Conservation (phyloP, 2,797 vertebrate genomes). For the Pygocentrus nattereri region DNA sequence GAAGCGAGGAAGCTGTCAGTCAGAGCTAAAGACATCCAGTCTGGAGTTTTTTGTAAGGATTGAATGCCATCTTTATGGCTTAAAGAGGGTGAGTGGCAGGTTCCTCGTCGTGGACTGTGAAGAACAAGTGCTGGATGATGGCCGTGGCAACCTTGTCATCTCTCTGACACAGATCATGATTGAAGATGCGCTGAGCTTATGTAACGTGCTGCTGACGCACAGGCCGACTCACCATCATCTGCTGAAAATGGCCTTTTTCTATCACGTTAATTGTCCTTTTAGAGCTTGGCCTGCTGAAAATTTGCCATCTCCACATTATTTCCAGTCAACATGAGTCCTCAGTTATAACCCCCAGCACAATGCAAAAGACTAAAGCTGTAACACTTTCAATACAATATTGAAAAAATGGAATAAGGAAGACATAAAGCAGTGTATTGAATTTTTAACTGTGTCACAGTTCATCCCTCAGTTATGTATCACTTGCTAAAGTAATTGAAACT, state of each 20-base stretch:
- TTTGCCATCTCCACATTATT: constrained; percentile 9
- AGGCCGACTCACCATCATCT: constrained; percentile 9
- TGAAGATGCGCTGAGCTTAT: constrained; percentile 26
- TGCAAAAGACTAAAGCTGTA: too few species aligned
- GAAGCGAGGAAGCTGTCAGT: constrained; percentile 62
- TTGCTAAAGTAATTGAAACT: too few species aligned
- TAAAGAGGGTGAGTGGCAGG: constrained; percentile 21
- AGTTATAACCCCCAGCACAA: not conserved
- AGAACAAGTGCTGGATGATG: constrained; percentile 34
- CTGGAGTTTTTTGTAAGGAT: constrained; percentile 12
- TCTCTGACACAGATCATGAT: constrained; percentile 11
- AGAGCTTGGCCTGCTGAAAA: constrained; percentile 2
- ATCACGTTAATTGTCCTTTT: constrained; percentile 11
- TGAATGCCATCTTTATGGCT: constrained; percentile 42
- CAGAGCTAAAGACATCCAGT: constrained; percentile 38
- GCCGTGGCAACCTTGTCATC: constrained; percentile 20
- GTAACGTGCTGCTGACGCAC: constrained; percentile 17
- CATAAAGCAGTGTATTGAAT: too few species aligned
- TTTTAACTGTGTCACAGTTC: too few species aligned
- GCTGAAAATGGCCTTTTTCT: not conserved
- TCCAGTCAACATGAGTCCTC: not conserved
- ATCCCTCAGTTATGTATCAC: too few species aligned
- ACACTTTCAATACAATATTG: too few species aligned
- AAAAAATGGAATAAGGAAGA: too few species aligned
- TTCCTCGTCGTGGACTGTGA: not conserved